Conservation (phyloP, 2,888 invertebrate species). For the Gymnoscelis rufifasciata region DNA sequence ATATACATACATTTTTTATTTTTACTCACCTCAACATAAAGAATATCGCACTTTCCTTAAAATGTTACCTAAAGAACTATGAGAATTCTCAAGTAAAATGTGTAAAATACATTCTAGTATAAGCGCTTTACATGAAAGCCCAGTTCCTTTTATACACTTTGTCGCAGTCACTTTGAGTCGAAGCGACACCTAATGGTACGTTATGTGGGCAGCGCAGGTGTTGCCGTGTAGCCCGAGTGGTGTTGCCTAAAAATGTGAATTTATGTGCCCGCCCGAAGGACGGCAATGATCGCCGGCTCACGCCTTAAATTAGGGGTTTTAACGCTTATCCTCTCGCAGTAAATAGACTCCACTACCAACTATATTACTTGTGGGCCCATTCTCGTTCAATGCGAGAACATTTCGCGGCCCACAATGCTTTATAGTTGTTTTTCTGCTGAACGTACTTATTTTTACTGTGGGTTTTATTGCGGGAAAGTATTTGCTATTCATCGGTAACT, state of each 20-base stretch:
- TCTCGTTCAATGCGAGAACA: conserved; percentile 40
- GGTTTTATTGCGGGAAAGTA: conserved; percentile 30
- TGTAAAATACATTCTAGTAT: conserved; percentile 3
- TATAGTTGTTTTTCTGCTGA: conserved; percentile 49
- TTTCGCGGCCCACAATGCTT: conserved; percentile 42
- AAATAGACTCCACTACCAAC: conserved; percentile 64
- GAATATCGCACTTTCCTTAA: too few species aligned
- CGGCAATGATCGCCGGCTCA: conserved; percentile 73
- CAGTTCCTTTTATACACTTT: conserved; percentile 23
- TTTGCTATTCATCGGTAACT: conserved; percentile 27
- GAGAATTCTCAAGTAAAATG: background rate
- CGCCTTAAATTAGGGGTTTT: conserved; percentile 75
- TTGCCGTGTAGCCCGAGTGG: conserved; percentile 44
- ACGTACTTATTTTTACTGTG: conserved; percentile 37
- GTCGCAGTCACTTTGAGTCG: conserved; percentile 38
- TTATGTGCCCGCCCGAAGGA: conserved; percentile 64
- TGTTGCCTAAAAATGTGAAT: conserved; percentile 73
- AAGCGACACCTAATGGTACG: conserved; percentile 54
- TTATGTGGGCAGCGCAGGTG: conserved; percentile 64
- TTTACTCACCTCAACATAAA: too few species aligned
- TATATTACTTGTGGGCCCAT: conserved; percentile 57
- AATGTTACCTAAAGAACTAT: background rate
- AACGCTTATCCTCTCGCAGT: conserved; percentile 69
- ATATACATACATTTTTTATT: background rate
- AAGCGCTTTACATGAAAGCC: conserved; percentile 13